A percentile compares a stretch with the other conserved stretches of the same genome.
These are phyloP conservation scores for Mellilla xanthometata DNA, from an alignment of 2,888 invertebrate species.

Conservation along the genomic window DNA sequence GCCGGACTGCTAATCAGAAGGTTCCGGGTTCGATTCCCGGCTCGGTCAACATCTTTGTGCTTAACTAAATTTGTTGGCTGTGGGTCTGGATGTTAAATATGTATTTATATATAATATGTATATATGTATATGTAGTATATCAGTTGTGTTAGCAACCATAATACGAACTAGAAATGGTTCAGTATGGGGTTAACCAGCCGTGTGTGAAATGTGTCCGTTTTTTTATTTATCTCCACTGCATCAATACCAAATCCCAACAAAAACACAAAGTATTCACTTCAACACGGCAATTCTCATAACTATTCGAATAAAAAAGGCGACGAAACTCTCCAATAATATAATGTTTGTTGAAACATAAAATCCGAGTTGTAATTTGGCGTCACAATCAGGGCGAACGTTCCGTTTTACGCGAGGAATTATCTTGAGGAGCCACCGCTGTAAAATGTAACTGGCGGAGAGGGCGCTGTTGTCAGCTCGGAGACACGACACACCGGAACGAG, in stretches of 20 bases:
- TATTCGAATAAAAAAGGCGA: conserved; percentile 1
- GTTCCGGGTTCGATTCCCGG: no score
- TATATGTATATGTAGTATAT: no score
- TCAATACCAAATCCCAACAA: neutral
- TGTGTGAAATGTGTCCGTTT: no score
- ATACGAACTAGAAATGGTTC: no score
- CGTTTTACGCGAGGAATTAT: conserved; percentile 27
- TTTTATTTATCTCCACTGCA: no score
- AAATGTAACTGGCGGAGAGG: conserved; percentile 27
- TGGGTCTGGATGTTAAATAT: no score
- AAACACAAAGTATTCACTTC: neutral
- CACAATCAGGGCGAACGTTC: conserved; percentile 17
- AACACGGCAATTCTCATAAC: neutral
- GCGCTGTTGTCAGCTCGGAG: conserved; percentile 1
- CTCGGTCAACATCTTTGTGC: no score
- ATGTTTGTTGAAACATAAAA: conserved; percentile 13
- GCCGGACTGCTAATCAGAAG: no score
- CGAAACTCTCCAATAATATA: conserved; percentile 2
- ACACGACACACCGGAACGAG: neutral
- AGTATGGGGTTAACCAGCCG: no score
- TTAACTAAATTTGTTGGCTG: no score
- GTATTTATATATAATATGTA: no score
- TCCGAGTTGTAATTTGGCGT: conserved; percentile 12
- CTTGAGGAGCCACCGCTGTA: conserved; percentile 24
- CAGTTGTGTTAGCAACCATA: no score